phyloP scores from a whole-genome alignment of 2,888 invertebrate species.

The Heliconius ethilla region DNA sequence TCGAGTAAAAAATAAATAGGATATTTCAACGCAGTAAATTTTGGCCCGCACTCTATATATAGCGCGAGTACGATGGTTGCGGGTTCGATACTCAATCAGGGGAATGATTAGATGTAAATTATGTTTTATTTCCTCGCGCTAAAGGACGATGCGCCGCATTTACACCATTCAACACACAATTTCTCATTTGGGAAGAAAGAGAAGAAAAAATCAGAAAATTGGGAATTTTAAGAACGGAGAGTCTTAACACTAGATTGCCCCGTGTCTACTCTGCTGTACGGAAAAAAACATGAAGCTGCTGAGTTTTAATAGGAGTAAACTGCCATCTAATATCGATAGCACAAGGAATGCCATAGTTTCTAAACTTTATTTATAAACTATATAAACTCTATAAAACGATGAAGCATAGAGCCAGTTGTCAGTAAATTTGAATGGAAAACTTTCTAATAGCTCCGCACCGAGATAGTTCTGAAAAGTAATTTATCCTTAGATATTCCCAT shows the following conservation, averaged over 20 bases:
- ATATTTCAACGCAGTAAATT: neutral
- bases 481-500: neutral
- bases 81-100: too few relatives aligned
- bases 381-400: slow-evolving; percentile 3
- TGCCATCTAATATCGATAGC: slow-evolving; percentile 1
- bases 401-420: neutral
- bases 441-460: slow-evolving; percentile 7
- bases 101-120: too few relatives aligned
- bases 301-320: neutral
- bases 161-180: too few relatives aligned
- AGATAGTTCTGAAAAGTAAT: slow-evolving; percentile 13
- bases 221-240: too few relatives aligned
- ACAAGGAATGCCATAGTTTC: slow-evolving; percentile 1
- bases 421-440: slow-evolving; percentile 7
- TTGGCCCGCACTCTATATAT: neutral
- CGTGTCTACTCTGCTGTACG: too few relatives aligned
- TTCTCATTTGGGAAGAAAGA: too few relatives aligned
- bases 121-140: too few relatives aligned
- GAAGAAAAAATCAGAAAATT: too few relatives aligned
- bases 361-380: neutral
- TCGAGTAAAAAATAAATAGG: neutral
- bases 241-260: too few relatives aligned
- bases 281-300: too few relatives aligned
- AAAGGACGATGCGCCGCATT: too few relatives aligned
- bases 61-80: too few relatives aligned